Evolutionary conservation across 2,888 invertebrate genomes (phyloP).

Genomic region (Geotrupes spiniger): DNA sequence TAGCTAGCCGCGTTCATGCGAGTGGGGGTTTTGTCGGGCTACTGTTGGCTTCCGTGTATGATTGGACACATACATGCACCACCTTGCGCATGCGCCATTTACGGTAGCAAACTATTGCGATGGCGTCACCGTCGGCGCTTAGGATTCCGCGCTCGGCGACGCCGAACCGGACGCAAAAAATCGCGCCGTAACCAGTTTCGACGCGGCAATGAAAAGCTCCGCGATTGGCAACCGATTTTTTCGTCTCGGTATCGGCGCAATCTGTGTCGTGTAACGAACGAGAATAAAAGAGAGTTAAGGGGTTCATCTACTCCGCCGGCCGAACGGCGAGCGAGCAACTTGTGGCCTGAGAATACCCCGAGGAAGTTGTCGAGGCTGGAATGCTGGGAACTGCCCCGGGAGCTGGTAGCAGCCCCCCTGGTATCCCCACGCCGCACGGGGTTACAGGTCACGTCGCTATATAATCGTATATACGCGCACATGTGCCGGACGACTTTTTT

Average conservation of each 20-base stretch:
- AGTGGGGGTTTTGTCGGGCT: conserved; percentile 21
- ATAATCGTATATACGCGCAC: conserved; percentile 18
- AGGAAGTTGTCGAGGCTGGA: conserved; percentile 30
- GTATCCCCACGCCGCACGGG: conserved; percentile 29
- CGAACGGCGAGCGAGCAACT: conserved; percentile 5
- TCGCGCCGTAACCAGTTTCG: neutral
- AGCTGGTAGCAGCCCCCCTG: conserved; percentile 34
- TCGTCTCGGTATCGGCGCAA: conserved; percentile 10
- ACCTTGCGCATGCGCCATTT: conserved; percentile 18
- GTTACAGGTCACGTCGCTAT: conserved; percentile 33
- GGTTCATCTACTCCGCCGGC: conserved; percentile 18
- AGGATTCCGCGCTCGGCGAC: no score
- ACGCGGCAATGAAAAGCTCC: no score
- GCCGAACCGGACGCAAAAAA: no score
- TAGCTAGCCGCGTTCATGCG: conserved; percentile 1
- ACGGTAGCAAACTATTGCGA: conserved; percentile 14
- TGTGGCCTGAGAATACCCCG: conserved; percentile 23
- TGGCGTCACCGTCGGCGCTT: conserved; percentile 3
- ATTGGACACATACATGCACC: conserved; percentile 22
- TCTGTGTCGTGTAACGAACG: conserved; percentile 11
- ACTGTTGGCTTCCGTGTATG: conserved; percentile 23
- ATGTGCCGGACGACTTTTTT: neutral
- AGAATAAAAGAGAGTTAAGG: conserved; percentile 12
- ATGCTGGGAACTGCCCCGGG: conserved; percentile 38
- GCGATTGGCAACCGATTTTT: neutral